phyloP scores from a whole-genome alignment of 1,140 invertebrate species.

The Lanistes nyassanus region DNA sequence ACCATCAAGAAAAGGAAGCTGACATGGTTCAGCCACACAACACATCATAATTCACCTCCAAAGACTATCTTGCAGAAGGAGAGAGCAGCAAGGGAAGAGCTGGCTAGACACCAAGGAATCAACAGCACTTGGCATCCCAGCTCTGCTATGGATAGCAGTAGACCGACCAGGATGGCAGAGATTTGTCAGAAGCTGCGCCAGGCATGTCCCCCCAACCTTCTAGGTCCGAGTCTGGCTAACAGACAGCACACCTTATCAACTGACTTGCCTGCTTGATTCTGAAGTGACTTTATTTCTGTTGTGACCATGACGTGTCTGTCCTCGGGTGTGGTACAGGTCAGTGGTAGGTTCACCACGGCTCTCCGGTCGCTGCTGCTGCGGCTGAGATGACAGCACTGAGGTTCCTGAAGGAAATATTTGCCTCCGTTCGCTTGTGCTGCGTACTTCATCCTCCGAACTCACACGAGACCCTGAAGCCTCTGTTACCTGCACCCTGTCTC shows the following conservation, averaged over 20 bases:
- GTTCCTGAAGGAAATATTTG: not conserved
- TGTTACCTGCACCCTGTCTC: not conserved
- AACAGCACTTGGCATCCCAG: no score
- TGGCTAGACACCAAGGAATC: no score
- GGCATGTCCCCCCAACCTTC: no score
- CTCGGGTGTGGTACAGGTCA: constrained; percentile 26
- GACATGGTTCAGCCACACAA: no score
- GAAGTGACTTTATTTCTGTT: not conserved
- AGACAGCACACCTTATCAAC: no score
- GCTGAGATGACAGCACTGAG: not conserved
- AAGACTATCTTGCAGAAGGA: no score
- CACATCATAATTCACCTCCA: no score
- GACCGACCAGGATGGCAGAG: not conserved
- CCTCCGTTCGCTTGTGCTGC: constrained; percentile 2
- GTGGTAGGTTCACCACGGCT: constrained; percentile 32
- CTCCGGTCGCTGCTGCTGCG: constrained; percentile 11
- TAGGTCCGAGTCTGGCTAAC: no score
- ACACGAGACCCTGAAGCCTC: not conserved
- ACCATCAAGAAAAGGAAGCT: no score
- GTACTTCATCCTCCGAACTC: not conserved
- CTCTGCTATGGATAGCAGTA: no score
- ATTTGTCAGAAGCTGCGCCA: no score
- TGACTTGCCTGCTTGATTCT: not conserved
- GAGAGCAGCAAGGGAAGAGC: no score
- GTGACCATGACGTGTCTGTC: not conserved